Evolutionary conservation across 2,797 vertebrate species (phyloP), one percentile per base, ranked within the genome.

Genomic region (Neopelma chrysocephalum): DNA sequence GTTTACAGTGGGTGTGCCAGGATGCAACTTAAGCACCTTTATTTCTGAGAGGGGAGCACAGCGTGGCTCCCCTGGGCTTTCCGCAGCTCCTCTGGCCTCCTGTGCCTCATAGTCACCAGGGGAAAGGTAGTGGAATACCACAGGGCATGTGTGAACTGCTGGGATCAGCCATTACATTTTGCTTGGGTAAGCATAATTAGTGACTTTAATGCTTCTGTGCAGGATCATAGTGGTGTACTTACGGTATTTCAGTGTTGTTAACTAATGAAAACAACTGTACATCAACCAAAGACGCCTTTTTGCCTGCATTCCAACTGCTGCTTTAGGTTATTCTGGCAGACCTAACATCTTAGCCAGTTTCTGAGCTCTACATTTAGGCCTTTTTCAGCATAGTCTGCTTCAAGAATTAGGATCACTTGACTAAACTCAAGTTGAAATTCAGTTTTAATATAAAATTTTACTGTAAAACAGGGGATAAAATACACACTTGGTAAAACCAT

Each of bases 211-310:
- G 68, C 90, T 95, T 94, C 75, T 86, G 79, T 92, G 70, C 92
- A 82, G 90, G 83, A 34, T n/a, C 43, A 36, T 20, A 76, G 91
- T 85, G 82, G 58, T 31, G 3, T 87, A 62, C 29, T 95, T 83
- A 82, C 3, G 27, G 57, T 89, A 69, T 70, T 90, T 89, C 51
- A 70, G 71, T 79, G 80, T 75, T 91, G 54, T 58, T 87, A 62
- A 87, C 73, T 64, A 48, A 73, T 40, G 62, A 90, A 90, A 95
- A 57, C 64, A 86, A 85, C 58, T 65, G 58, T 71, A 68, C 89
- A 97, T 96, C 84, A 40, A 93, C 97, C 97, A 97, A 97, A 98
- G 97, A 97, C 89, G 27, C 94, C 89, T 95, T 88, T 86, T 11
- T 94, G 94, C 95, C 94, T 92, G 83, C 89, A 26, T 60, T 71